Percentiles rank a stretch among this genome's conserved stretches.
These are phyloP conservation scores for Aphaenogaster ashmeadi DNA, from an alignment of 1,140 invertebrate genomes.

Conservation along the genomic window DNA sequence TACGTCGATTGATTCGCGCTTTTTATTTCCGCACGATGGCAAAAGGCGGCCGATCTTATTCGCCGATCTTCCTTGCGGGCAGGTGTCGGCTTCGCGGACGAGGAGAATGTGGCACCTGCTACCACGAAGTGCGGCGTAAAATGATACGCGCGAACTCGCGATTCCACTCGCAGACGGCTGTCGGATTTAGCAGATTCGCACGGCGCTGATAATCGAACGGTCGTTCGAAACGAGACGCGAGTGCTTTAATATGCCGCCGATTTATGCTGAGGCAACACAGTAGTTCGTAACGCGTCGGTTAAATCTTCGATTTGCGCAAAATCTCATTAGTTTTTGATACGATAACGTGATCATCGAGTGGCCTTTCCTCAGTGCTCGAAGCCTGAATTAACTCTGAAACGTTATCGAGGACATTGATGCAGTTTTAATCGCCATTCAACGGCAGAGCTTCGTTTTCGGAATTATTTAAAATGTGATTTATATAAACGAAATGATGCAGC, in stretches of 20 bases:
- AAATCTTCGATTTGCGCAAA: slow-evolving; percentile 34
- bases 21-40: slow-evolving; percentile 30
- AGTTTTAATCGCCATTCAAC: slow-evolving; percentile 36
- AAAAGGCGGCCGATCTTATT: slow-evolving; percentile 24
- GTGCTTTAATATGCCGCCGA: slow-evolving; percentile 29
- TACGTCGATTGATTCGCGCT: slow-evolving; percentile 27
- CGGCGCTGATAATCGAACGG: slow-evolving; percentile 49
- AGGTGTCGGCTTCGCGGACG: slow-evolving; percentile 30
- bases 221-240: slow-evolving; percentile 31
- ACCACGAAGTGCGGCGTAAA: slow-evolving; percentile 28
- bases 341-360: slow-evolving; percentile 45
- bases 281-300: slow-evolving; percentile 18
- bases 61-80: slow-evolving; percentile 23
- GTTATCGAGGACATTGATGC: slow-evolving; percentile 34
- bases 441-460: not conserved
- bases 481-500: not conserved
- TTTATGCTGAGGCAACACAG: slow-evolving; percentile 43
- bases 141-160: slow-evolving; percentile 46
- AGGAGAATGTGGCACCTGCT: slow-evolving; percentile 56
- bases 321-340: slow-evolving; percentile 52
- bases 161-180: slow-evolving; percentile 15
- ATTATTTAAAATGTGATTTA: slow-evolving; percentile 25
- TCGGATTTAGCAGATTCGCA: slow-evolving; percentile 22
- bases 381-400: slow-evolving; percentile 39
- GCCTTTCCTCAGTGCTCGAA: not conserved